These are phyloP conservation scores for Parauchenoglanis ngamensis DNA, from an alignment of 2,797 vertebrate species.

Conservation along the genomic window DNA sequence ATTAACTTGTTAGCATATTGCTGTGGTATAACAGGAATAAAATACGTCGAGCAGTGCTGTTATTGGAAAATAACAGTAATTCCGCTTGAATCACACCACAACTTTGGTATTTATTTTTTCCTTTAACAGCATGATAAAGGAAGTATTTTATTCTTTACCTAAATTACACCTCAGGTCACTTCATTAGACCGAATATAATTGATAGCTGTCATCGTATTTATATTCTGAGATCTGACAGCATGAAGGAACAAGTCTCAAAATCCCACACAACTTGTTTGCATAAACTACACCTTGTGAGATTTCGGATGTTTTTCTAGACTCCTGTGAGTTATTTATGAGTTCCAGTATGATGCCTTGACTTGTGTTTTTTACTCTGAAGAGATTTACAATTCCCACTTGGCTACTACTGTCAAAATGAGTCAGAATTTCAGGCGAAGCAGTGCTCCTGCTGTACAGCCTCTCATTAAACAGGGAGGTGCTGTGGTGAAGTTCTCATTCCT, in stretches of 20 bases:
- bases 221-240: too few relatives aligned
- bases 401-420: constrained; percentile 10
- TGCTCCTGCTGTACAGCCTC: constrained; percentile 5
- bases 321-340: background rate
- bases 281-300: background rate
- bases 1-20: background rate
- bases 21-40: background rate
- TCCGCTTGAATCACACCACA: background rate
- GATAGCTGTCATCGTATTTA: background rate
- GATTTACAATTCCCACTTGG: background rate
- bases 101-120: background rate
- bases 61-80: background rate
- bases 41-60: background rate
- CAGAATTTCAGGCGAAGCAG: background rate
- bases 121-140: background rate
- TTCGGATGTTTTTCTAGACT: background rate
- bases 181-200: background rate
- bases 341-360: background rate
- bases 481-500: background rate
- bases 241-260: background rate
- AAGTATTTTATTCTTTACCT: background rate
- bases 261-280: background rate
- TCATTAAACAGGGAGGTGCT: constrained; percentile 39
- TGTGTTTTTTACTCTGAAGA: background rate
- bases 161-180: background rate